Evolutionary conservation across 2,113 vertebrate species (phyloP), one percentile per base, ranked within the genome.

Genomic region (Odontophorus gujanensis): DNA sequence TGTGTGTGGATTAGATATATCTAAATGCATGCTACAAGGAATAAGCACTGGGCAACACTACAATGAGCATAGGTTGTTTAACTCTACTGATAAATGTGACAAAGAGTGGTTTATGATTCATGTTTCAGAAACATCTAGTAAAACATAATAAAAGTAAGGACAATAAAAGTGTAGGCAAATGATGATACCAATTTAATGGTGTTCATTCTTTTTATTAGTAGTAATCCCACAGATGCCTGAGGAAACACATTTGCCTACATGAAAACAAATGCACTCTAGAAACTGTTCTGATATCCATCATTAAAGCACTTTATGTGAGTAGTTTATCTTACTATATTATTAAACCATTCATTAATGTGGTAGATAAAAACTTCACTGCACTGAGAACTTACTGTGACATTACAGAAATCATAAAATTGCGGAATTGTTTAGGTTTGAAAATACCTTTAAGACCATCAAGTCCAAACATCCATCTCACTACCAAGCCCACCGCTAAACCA

Each of bases 241-340:
- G 87, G 94, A 95, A 95, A 86, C 43, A 72, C 53, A 90, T 91
- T 94, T 96, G 91, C 91, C 69, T 90, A 83, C 80, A 48, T 93
- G 91, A 90, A 95, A 96, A 95, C 53, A 94, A 93, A 91, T 87
- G 75, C 87, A 68, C 83, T 95, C 82, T 40, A 91, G 85, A 91
- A 95, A 72, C 76, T 78, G 69, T 68, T 95, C 91, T 88, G 94
- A 93, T 90, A 96, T 93, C 67, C 91, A 86, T 96, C 95, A 91
- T 87, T 84, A 83, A 87, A 92, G 43, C 48, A 78, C 72, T 95
- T 95, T 94, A 95, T 89, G 79, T 48, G 58, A 92, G 61, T 48
- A 88, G 76, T 91, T 76, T 95, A 90, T 95, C 89, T 94, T 84
- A 91, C 81, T 86, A 90, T 95, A 96, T 96, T 97, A 97, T 95